A percentile compares a stretch with the other conserved stretches of the same genome.
phyloP scores from a whole-genome alignment of 2,113 vertebrate species.

The Esox niger region DNA sequence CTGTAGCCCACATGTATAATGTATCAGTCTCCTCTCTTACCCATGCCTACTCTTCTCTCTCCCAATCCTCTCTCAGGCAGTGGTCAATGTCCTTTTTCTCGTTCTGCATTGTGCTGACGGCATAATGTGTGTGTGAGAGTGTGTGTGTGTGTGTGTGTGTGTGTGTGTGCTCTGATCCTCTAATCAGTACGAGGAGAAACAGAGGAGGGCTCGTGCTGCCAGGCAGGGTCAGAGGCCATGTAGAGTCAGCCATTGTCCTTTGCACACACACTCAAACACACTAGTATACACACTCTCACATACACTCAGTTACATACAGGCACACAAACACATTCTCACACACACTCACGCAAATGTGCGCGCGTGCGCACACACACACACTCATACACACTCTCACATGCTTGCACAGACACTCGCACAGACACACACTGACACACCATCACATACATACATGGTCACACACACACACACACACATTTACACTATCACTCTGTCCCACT shows the following conservation, averaged over 20 bases:
- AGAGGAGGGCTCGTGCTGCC: slow-evolving; percentile 78
- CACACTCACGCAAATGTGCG: slow-evolving; percentile 35
- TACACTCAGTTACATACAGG: slow-evolving; percentile 11
- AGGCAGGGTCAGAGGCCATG: slow-evolving; percentile 72
- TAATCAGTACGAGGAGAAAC: slow-evolving; percentile 79
- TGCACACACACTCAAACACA: slow-evolving; percentile 44
- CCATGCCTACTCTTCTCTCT: not conserved
- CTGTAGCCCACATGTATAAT: not conserved
- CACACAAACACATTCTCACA: slow-evolving; percentile 17
- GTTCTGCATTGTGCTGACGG: slow-evolving; percentile 63
- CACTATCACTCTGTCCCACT: slow-evolving; percentile 74
- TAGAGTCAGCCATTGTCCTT: slow-evolving; percentile 72
- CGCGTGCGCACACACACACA: slow-evolving; percentile 14
- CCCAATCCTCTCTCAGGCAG: not conserved
- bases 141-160: slow-evolving; percentile 24
- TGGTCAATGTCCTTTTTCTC: slow-evolving; percentile 55
- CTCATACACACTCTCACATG: slow-evolving; percentile 41
- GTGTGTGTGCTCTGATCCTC: slow-evolving; percentile 70
- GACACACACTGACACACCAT: slow-evolving; percentile 49
- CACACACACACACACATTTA: slow-evolving; percentile 33
- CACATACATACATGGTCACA: too few species aligned
- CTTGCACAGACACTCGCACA: too few species aligned
- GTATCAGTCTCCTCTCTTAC: not conserved
- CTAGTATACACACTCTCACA: slow-evolving; percentile 13
- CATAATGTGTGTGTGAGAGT: slow-evolving; percentile 41